These are phyloP conservation scores for Dendrolimus punctatus DNA, from an alignment of 1,140 invertebrate genomes.

Conservation along the genomic window DNA sequence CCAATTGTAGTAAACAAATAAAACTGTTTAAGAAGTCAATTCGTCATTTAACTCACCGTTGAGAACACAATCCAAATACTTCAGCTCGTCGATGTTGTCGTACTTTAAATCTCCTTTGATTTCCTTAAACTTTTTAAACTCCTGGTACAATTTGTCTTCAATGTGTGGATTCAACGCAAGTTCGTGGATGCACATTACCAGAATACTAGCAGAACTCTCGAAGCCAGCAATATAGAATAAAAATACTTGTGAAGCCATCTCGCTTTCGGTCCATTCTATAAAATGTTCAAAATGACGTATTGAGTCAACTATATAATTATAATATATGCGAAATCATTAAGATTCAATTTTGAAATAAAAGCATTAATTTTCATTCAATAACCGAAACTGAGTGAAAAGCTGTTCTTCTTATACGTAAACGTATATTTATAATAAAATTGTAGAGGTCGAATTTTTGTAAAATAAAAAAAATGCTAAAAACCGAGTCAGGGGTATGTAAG, in stretches of 20 bases:
- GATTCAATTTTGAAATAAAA: no score
- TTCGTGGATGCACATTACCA: slow-evolving; percentile 54
- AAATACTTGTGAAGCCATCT: slow-evolving; percentile 63
- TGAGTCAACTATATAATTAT: no score
- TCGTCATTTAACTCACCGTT: slow-evolving; percentile 20
- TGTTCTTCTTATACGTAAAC: no score
- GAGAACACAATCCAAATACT: slow-evolving; percentile 61
- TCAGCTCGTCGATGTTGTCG: slow-evolving; percentile 54
- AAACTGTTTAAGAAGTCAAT: no score
- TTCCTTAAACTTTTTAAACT: slow-evolving; percentile 63
- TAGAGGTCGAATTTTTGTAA: no score
- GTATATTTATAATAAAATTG: no score
- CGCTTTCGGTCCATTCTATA: slow-evolving; percentile 42
- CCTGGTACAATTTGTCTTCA: slow-evolving; percentile 72
- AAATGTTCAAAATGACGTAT: neutral
- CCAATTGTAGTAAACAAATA: no score
- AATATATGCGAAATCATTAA: no score
- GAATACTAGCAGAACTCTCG: slow-evolving; percentile 51
- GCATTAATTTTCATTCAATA: no score
- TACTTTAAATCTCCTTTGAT: slow-evolving; percentile 45
- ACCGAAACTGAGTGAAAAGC: no score
- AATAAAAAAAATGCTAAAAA: no score
- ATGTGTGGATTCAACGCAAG: slow-evolving; percentile 72
- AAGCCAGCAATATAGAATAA: slow-evolving; percentile 70
- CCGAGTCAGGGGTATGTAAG: no score